A percentile compares a stretch with the other conserved stretches of the same genome.
phyloP scores from a whole-genome alignment of 2,888 invertebrate species.

The Plutella xylostella region DNA sequence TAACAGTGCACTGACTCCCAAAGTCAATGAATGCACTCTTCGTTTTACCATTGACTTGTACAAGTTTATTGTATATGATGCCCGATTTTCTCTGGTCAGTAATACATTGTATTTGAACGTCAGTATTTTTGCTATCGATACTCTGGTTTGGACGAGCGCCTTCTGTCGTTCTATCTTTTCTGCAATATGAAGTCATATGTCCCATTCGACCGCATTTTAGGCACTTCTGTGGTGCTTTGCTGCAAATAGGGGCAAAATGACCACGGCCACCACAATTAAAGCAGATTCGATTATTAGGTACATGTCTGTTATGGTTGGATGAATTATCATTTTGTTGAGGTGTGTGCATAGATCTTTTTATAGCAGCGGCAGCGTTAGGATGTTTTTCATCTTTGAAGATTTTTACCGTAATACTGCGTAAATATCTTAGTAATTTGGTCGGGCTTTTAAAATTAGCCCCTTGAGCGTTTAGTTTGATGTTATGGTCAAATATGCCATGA shows the following conservation, averaged over 20 bases:
- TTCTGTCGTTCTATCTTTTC: no score
- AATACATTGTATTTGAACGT: not conserved
- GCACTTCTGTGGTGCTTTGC: conserved; percentile 1
- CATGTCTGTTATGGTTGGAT: no score
- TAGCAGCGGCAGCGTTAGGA: no score
- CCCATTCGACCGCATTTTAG: not conserved
- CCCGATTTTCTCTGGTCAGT: not conserved
- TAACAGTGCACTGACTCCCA: not conserved
- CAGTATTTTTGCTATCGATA: not conserved
- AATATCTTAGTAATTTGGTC: not conserved
- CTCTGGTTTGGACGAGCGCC: no score
- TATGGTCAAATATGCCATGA: conserved; percentile 16
- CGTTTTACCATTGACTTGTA: not conserved
- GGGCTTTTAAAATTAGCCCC: not conserved
- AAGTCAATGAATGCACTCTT: not conserved
- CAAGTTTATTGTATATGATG: not conserved
- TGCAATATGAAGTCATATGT: not conserved
- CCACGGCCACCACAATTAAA: conserved; percentile 4
- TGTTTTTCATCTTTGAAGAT: not conserved
- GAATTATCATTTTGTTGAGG: not conserved
- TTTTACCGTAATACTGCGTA: not conserved
- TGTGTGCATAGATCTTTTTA: not conserved
- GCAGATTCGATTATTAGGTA: not conserved
- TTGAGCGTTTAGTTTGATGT: conserved; percentile 15
- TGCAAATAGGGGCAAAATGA: conserved; percentile 1